Conservation (phyloP, 2,888 invertebrate genomes). For the Ischnura elegans region DNA sequence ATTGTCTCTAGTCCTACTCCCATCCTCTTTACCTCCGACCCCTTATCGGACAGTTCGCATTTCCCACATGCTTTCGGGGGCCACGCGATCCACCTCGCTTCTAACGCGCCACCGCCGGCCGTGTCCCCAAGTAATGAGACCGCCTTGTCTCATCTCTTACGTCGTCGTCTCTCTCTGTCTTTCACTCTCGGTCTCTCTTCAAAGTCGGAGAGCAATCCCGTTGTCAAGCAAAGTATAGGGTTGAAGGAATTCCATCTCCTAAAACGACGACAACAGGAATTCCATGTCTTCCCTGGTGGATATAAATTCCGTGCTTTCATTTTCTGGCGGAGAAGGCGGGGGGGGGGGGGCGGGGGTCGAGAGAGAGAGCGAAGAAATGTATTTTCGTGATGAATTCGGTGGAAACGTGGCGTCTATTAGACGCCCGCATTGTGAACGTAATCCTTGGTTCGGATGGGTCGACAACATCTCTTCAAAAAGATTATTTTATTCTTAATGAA, state of each 20-base stretch:
- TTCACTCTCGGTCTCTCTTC: not conserved
- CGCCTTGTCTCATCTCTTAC: not conserved
- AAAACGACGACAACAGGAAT: not conserved
- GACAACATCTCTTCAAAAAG: not conserved
- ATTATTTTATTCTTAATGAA: no score
- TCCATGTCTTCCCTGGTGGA: not conserved
- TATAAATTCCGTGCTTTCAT: constrained; percentile 8
- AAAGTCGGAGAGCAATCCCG: constrained; percentile 15
- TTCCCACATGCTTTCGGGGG: not conserved
- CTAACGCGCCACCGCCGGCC: not conserved
- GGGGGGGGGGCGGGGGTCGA: not conserved
- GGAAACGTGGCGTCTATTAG: not conserved
- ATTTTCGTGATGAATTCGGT: not conserved
- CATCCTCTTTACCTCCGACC: not conserved
- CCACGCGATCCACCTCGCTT: not conserved
- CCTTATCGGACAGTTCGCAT: not conserved
- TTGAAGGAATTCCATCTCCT: not conserved
- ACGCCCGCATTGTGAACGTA: not conserved
- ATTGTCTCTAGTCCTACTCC: not conserved
- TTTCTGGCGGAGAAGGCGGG: not conserved
- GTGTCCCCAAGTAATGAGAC: constrained; percentile 15
- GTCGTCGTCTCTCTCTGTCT: not conserved
- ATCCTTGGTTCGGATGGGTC: not conserved
- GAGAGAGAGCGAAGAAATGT: no score
- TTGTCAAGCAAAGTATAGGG: not conserved